phyloP scores from a whole-genome alignment of 2,888 invertebrate species.

The Conomelus anceps region DNA sequence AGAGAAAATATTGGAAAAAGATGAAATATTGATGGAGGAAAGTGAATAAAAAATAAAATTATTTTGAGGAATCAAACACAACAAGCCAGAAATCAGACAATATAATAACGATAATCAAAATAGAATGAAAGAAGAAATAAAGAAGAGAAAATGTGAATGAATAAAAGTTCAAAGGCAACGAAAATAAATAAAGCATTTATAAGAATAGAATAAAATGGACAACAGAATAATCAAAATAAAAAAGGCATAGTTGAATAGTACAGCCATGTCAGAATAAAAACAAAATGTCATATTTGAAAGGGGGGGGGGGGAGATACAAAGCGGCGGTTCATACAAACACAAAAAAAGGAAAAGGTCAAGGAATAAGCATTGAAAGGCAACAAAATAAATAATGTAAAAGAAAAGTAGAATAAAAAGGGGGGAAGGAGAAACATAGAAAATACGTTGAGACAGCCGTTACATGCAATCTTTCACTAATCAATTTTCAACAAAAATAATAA shows the following conservation, averaged over 20 bases:
- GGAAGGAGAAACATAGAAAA: constrained; percentile 2
- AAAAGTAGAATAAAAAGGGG: constrained; percentile 6
- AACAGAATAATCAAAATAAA: background rate
- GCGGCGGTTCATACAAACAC: constrained; percentile 5
- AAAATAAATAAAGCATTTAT: background rate
- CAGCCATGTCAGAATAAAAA: background rate
- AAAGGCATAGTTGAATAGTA: background rate
- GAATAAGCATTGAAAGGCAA: constrained; percentile 13
- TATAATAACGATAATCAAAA: no score
- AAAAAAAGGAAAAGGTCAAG: constrained; percentile 15
- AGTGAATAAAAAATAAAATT: no score
- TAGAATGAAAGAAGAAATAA: no score
- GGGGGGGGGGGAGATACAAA: background rate
- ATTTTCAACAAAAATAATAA: background rate
- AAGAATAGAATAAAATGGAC: background rate
- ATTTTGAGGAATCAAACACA: no score
- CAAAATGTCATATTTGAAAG: background rate
- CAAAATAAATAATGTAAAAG: constrained; percentile 18
- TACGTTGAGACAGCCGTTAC: constrained; percentile 8
- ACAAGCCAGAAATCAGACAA: no score
- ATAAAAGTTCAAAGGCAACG: no score
- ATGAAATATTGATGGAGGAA: no score
- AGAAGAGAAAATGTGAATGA: no score
- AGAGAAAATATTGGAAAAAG: no score
- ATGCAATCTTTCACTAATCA: background rate